Base-by-base conservation (phyloP, 2,113 vertebrate species). In the Pavo muticus region DNA sequence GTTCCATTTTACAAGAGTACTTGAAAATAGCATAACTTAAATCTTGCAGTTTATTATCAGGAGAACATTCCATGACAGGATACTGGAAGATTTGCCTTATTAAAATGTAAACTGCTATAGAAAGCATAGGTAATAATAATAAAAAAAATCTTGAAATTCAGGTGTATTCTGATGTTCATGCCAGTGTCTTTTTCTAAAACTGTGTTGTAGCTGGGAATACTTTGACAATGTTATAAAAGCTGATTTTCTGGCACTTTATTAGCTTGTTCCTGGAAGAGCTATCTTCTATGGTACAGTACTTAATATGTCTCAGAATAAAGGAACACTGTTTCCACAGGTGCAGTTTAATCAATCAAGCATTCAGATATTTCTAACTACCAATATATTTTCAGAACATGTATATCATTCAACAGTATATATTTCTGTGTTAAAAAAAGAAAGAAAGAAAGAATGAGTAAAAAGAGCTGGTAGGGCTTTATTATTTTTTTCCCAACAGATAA, bases 201-300 rank as follows among this genome's bases (percentile, higher is more conserved):
- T 74, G 32, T 85, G 29, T 81, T 77, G 74, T 86, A 91, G 29
- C 72, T 88, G 82, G 75, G 77, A 97, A 95, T 71, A 80, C 70
- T 86, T 94, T 68, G 64, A 94, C 90, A 88, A n/a, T 84, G 79
- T 40, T 91, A 80, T 91, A 94, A 95, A 95, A 95, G 25, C 69
- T 81, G 60, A 88, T 91, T 95, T 96, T 97, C 91, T 95, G 91
- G 85, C 61, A 91, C 85, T 78, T 61, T 56, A 68, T 69, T 86
- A 86, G 39, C 91, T 91, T 94, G 39, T 88, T 96, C 82, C 91
- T 88, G 88, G 87, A 95, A 96, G 69, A 95, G 86, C 65, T 91
- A 9, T 80, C 76, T 96, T 90, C 69, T 8, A 12, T 47, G 13
- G 76, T 81, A 69, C 1, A 3, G 23, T 56, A 80, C 39, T 77